phyloP scores from a whole-genome alignment of 2,888 invertebrate genomes.

The Auanema sp. region DNA sequence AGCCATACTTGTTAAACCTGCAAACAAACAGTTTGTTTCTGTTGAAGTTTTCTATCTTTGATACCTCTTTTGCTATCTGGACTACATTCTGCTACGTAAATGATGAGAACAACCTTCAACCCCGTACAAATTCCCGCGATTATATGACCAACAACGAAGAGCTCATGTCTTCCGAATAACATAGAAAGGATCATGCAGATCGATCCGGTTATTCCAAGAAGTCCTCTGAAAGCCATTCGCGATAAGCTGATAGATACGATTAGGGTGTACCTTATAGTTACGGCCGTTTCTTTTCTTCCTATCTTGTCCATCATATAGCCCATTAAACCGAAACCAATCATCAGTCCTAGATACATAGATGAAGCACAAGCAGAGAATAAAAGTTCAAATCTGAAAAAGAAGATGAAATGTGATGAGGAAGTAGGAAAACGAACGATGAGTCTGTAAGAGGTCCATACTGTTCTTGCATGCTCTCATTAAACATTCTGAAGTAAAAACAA shows the following conservation, averaged over 20 bases:
- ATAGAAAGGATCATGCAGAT: conserved; percentile 41
- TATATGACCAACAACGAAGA: conserved; percentile 53
- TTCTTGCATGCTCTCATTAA: conserved; percentile 34
- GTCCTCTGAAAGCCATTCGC: conserved; percentile 27
- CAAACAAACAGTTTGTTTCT: conserved; percentile 3
- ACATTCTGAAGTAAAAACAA: conserved; percentile 24
- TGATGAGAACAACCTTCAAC: conserved; percentile 45
- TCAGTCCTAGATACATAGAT: conserved; percentile 48
- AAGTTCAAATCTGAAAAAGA: conserved; percentile 47
- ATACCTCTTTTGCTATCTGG: conserved; percentile 44
- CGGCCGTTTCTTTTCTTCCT: conserved; percentile 49
- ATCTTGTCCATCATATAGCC: conserved; percentile 52
- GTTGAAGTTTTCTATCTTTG: background rate
- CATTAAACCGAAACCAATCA: conserved; percentile 46
- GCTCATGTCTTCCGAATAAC: conserved; percentile 39
- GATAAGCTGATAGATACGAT: background rate
- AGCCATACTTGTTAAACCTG: conserved; percentile 46
- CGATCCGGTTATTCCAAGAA: conserved; percentile 45
- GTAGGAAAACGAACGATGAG: conserved; percentile 20
- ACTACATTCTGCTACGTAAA: conserved; percentile 54
- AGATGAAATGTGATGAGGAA: background rate
- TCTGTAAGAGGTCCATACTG: conserved; percentile 29
- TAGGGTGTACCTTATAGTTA: conserved; percentile 35
- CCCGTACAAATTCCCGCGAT: conserved; percentile 44
- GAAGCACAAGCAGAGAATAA: conserved; percentile 51